Percentiles rank a stretch among this genome's conserved stretches.
Evolutionary conservation across 2,888 invertebrate genomes (phyloP).

Genomic region (Caenorhabditis afra): DNA sequence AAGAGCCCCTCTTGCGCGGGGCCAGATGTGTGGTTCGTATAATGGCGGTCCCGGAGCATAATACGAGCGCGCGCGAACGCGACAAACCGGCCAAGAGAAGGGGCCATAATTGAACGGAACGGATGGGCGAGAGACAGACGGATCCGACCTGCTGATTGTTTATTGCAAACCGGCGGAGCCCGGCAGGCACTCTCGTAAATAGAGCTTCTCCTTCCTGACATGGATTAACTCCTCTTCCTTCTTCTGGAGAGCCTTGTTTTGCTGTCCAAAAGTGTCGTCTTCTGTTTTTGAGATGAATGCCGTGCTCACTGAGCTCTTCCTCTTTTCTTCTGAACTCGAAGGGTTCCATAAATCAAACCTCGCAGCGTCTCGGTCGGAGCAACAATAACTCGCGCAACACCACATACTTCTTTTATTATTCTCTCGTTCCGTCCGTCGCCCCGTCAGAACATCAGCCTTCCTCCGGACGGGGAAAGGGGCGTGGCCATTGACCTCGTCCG

Average conservation of each 20-base stretch:
- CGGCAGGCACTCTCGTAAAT: slow-evolving; percentile 27
- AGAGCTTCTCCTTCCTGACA: slow-evolving; percentile 7
- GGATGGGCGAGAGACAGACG: slow-evolving; percentile 14
- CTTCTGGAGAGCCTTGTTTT: slow-evolving; percentile 7
- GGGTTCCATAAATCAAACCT: slow-evolving; percentile 45
- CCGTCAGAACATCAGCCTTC: slow-evolving; percentile 37
- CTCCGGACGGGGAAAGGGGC: slow-evolving; percentile 32
- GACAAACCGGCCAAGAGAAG: slow-evolving; percentile 32
- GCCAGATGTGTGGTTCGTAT: slow-evolving; percentile 52
- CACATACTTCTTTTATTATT: slow-evolving; percentile 33
- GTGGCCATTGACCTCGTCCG: slow-evolving; percentile 52
- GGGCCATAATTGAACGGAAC: slow-evolving; percentile 49
- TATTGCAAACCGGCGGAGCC: slow-evolving; percentile 41
- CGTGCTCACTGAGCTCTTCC: not conserved
- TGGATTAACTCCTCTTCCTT: slow-evolving; percentile 39
- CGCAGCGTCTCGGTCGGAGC: slow-evolving; percentile 3
- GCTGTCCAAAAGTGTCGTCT: not conserved
- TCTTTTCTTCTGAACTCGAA: not conserved
- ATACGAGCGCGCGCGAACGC: slow-evolving; percentile 48
- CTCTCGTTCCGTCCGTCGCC: slow-evolving; percentile 12
- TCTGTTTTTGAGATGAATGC: no score
- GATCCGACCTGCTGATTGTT: slow-evolving; percentile 55
- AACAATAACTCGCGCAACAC: slow-evolving; percentile 34
- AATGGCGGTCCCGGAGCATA: slow-evolving; percentile 38
- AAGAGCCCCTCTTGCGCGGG: slow-evolving; percentile 5